Evolutionary conservation across 2,797 vertebrate genomes (phyloP).

Genomic region (Pteronotus mesoamericanus): DNA sequence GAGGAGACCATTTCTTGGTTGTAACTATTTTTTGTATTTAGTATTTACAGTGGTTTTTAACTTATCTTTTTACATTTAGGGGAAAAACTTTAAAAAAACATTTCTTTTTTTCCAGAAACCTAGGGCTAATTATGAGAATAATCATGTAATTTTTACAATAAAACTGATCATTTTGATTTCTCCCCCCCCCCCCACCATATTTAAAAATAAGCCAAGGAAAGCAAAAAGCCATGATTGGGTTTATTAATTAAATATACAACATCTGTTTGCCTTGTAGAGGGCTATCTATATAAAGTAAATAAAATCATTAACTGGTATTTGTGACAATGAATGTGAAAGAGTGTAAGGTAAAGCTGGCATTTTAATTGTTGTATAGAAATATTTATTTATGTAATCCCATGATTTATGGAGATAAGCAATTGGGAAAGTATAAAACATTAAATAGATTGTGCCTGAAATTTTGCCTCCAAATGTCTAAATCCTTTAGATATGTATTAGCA

Average conservation of each 20-base stretch:
- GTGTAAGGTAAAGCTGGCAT: slow-evolving; percentile 30
- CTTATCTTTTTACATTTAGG: slow-evolving; percentile 31
- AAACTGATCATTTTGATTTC: slow-evolving; percentile 70
- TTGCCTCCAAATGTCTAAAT: neutral
- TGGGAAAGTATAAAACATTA: slow-evolving; percentile 1
- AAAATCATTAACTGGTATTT: slow-evolving; percentile 40
- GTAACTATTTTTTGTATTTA: neutral
- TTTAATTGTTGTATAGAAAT: neutral
- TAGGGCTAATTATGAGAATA: slow-evolving; percentile 58
- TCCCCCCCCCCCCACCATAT: slow-evolving; percentile 73
- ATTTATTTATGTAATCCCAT: neutral
- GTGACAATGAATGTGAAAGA: neutral
- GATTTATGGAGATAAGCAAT: neutral
- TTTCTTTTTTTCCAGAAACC: neutral
- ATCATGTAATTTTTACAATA: slow-evolving; percentile 76
- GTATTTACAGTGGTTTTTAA: slow-evolving; percentile 50
- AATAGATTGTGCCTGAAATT: neutral
- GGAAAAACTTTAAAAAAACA: neutral
- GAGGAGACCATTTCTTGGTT: neutral
- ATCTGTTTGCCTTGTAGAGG: slow-evolving; percentile 80
- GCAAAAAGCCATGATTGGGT: slow-evolving; percentile 86
- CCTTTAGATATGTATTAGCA: neutral
- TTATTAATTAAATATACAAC: slow-evolving; percentile 91
- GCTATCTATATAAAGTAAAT: slow-evolving; percentile 81
- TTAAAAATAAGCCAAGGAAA: slow-evolving; percentile 82